Conservation (phyloP, 1,140 invertebrate genomes). For the Anoplolepis gracilipes region DNA sequence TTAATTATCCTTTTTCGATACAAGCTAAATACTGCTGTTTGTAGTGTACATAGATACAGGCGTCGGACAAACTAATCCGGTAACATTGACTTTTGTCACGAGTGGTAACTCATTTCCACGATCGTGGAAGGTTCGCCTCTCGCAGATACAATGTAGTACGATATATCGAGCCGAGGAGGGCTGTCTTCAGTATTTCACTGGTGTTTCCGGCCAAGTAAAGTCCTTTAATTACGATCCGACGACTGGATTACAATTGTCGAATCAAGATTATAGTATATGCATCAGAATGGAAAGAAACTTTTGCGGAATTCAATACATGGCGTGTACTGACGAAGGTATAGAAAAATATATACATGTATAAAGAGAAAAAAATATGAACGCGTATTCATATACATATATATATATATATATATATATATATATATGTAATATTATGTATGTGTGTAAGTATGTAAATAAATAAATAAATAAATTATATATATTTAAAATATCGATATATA, state of each 20-base stretch:
- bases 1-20: background rate
- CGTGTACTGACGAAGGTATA: constrained; percentile 88
- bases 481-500: no score
- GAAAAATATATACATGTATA: background rate
- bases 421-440: no score
- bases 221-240: constrained; percentile 94
- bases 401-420: no score
- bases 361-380: background rate
- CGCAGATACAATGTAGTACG: constrained; percentile 92
- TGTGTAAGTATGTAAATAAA: no score
- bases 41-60: constrained; percentile 94
- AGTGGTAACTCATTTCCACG: constrained; percentile 91
- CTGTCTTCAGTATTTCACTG: constrained; percentile 93
- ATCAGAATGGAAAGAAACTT: constrained; percentile 94
- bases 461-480: no score
- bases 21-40: constrained; percentile 59
- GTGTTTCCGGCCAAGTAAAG: constrained; percentile 91
- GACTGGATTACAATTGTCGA: constrained; percentile 92
- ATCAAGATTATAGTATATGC: constrained; percentile 95
- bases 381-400: no score
- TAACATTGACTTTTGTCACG: constrained; percentile 92
- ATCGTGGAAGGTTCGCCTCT: constrained; percentile 92
- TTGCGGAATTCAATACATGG: constrained; percentile 94
- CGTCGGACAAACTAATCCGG: constrained; percentile 90
- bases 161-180: constrained; percentile 93